Percentiles rank a stretch among this genome's conserved stretches.
These are phyloP conservation scores for Erpornis zantholeuca DNA, from an alignment of 2,113 vertebrate species.

Conservation along the genomic window DNA sequence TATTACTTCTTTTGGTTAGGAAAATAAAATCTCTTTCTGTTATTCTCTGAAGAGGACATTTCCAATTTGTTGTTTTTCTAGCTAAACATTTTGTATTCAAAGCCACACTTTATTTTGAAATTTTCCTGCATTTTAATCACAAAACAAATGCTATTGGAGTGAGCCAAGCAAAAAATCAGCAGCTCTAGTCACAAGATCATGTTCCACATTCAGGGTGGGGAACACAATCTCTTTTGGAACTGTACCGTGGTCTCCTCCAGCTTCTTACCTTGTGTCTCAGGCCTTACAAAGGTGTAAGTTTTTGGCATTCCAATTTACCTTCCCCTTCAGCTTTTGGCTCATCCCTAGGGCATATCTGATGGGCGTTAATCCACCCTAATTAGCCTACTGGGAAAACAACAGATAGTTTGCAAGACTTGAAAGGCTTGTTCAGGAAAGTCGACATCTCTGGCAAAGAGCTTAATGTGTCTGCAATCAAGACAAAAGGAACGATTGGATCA, in stretches of 20 bases:
- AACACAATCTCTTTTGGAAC: not conserved
- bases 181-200: not conserved
- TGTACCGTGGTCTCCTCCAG: not conserved
- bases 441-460: slow-evolving; percentile 44
- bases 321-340: not conserved
- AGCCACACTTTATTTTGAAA: not conserved
- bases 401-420: slow-evolving; percentile 29
- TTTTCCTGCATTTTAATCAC: not conserved
- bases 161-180: not conserved
- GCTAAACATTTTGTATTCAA: not conserved
- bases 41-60: not conserved
- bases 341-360: not conserved
- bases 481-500: slow-evolving; percentile 49
- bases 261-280: not conserved
- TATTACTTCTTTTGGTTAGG: not conserved
- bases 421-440: slow-evolving; percentile 24
- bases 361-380: slow-evolving; percentile 28
- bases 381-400: slow-evolving; percentile 21
- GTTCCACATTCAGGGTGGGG: not conserved
- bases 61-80: not conserved
- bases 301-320: not conserved
- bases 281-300: not conserved
- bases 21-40: not conserved
- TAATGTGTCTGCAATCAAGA: slow-evolving; percentile 24
- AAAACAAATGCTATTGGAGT: not conserved